Percentiles rank a stretch among this genome's conserved stretches.
These are phyloP conservation scores for Sebastes steindachneri DNA, from an alignment of 2,797 vertebrate species.

Conservation along the genomic window DNA sequence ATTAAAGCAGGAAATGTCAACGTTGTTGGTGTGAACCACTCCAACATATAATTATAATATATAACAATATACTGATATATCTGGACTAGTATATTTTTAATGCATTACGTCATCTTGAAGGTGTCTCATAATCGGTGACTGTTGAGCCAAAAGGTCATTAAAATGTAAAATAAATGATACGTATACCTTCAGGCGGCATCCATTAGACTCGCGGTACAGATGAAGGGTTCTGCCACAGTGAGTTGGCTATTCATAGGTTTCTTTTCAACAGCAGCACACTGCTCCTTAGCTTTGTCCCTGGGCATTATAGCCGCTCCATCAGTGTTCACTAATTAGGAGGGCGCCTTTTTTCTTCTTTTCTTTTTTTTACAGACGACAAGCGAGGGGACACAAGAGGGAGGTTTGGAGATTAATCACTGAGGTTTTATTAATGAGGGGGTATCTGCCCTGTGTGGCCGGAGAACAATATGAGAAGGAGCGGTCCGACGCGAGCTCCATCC, in stretches of 20 bases:
- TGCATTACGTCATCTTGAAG: background rate
- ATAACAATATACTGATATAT: background rate
- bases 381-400: constrained; percentile 57
- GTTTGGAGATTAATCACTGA: constrained; percentile 72
- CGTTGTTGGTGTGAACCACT: constrained; percentile 15
- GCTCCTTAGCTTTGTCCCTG: constrained; percentile 25
- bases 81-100: background rate
- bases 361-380: constrained; percentile 51
- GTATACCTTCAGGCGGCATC: background rate
- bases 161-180: background rate
- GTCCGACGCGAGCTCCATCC: constrained; percentile 60
- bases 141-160: background rate
- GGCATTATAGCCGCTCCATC: constrained; percentile 59
- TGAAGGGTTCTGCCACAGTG: constrained; percentile 6
- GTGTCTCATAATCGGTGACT: background rate
- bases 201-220: background rate
- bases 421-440: constrained; percentile 76
- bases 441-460: constrained; percentile 61
- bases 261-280: constrained; percentile 17
- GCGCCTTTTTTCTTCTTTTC: constrained; percentile 33
- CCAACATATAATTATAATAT: background rate
- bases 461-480: constrained; percentile 66
- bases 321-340: constrained; percentile 75
- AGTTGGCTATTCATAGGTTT: constrained; percentile 32
- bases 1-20: constrained; percentile 61